These are phyloP conservation scores for Pontoporia blainvillei DNA, from an alignment of 2,113 vertebrate species.

Conservation along the genomic window DNA sequence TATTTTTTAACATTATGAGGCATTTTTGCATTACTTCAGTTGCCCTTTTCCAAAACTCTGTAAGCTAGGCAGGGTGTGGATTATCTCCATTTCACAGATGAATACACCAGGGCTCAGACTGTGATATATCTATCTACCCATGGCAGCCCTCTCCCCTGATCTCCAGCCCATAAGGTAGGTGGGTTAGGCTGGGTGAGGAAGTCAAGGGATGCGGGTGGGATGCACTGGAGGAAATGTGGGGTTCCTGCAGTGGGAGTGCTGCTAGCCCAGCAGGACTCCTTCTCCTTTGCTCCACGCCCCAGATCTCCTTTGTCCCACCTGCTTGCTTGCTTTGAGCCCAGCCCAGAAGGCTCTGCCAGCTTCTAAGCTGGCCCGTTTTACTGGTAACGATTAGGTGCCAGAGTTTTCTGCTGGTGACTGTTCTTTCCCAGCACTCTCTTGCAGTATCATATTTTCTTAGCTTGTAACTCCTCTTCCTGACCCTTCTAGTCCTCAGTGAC, in stretches of 20 bases:
- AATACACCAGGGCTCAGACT: background rate
- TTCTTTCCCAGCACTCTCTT: slow-evolving; percentile 43
- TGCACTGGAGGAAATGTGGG: background rate
- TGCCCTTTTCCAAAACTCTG: background rate
- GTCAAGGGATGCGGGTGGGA: background rate
- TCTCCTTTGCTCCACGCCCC: background rate
- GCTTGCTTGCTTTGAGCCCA: background rate
- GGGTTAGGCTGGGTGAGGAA: background rate
- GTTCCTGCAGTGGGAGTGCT: background rate
- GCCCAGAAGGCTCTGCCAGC: background rate
- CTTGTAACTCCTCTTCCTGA: slow-evolving; percentile 62
- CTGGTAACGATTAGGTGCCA: slow-evolving; percentile 12
- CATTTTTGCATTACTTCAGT: background rate
- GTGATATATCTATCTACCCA: accelerated
- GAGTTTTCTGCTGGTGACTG: slow-evolving; percentile 61
- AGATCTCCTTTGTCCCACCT: background rate
- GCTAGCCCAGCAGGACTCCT: background rate
- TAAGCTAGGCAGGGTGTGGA: background rate
- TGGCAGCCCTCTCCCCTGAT: background rate
- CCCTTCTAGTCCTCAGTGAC: slow-evolving; percentile 20
- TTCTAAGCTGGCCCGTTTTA: slow-evolving; percentile 17
- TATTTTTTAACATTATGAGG: background rate
- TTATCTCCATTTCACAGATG: background rate
- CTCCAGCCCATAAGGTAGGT: background rate
- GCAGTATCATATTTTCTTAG: slow-evolving; percentile 61